Conservation (phyloP, 2,113 vertebrate genomes). For the Hippoglossus stenolepis region DNA sequence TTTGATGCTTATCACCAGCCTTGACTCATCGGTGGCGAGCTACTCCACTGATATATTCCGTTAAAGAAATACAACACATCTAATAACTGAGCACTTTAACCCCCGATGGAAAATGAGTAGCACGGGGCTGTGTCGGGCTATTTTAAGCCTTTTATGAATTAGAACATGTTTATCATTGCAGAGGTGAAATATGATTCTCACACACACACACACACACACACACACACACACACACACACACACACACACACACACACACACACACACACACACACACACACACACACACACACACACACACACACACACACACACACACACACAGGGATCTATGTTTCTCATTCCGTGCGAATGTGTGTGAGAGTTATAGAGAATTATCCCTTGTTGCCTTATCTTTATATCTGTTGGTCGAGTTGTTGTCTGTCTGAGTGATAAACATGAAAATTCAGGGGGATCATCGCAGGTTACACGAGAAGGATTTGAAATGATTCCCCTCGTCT, state of each 20-base stretch:
- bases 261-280: too few relatives aligned
- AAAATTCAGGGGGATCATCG: conserved; percentile 36
- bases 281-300: too few relatives aligned
- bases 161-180: conserved; percentile 6
- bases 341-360: too few relatives aligned
- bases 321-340: too few relatives aligned
- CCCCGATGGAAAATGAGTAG: conserved; percentile 7
- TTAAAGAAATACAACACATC: conserved; percentile 45
- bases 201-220: neutral
- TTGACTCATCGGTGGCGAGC: conserved; percentile 31
- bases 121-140: neutral
- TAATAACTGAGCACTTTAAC: conserved; percentile 35
- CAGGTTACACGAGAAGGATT: conserved; percentile 20
- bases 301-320: too few relatives aligned
- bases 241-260: too few relatives aligned
- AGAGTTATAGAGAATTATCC: too few relatives aligned
- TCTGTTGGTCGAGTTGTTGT: conserved; percentile 34
- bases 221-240: too few relatives aligned
- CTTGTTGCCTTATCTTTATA: neutral
- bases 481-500: conserved; percentile 3
- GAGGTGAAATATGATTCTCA: neutral
- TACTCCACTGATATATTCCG: conserved; percentile 18
- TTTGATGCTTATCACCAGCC: conserved; percentile 42
- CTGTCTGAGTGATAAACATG: conserved; percentile 41
- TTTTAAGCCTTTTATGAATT: conserved; percentile 16